phyloP scores from a whole-genome alignment of 2,888 invertebrate genomes.

The Philopedon plagiatum region DNA sequence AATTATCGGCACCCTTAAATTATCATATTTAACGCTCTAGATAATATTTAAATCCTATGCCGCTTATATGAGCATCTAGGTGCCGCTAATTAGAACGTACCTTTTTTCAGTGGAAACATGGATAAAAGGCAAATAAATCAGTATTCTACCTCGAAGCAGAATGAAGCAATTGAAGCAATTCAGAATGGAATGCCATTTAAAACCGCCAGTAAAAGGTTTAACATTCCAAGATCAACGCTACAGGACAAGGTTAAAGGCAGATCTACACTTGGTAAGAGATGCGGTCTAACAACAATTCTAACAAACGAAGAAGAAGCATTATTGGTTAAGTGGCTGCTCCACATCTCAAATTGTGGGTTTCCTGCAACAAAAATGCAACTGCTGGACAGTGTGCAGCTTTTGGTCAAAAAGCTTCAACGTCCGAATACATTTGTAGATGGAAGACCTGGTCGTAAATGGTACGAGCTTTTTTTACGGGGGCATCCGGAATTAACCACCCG shows the following conservation, averaged over 20 bases:
- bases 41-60: no score
- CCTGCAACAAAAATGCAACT: conserved; percentile 24
- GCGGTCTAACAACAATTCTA: conserved; percentile 16
- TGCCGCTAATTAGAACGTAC: conserved; percentile 11
- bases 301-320: conserved; percentile 27
- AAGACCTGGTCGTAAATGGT: conserved; percentile 12
- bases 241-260: conserved; percentile 33
- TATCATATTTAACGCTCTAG: neutral
- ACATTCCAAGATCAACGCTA: conserved; percentile 30
- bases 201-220: conserved; percentile 22
- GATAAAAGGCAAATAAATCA: neutral
- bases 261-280: conserved; percentile 13
- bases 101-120: neutral
- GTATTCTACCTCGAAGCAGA: neutral
- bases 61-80: neutral
- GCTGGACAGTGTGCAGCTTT: conserved; percentile 30
- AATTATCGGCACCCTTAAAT: neutral
- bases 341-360: conserved; percentile 29
- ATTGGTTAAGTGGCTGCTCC: conserved; percentile 20
- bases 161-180: conserved; percentile 15
- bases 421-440: conserved; percentile 1
- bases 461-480: neutral
- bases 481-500: neutral
- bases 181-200: conserved; percentile 28
- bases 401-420: conserved; percentile 24